A percentile compares a stretch with the other conserved stretches of the same genome.
Conservation (phyloP, 2,888 invertebrate genomes). For the Pocota personata region DNA sequence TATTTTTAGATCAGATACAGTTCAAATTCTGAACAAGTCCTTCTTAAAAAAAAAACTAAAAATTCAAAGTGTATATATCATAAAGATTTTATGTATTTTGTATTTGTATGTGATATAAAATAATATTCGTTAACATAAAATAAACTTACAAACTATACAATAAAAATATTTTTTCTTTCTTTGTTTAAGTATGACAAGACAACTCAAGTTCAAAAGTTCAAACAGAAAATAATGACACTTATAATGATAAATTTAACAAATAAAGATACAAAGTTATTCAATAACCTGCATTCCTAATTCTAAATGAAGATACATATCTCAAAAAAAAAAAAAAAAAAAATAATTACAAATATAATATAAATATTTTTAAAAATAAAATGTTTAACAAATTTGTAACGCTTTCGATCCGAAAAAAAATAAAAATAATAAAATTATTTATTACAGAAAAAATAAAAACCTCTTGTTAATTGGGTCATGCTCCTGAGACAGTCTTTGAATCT, state of each 20-base stretch:
- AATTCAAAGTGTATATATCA: conserved; percentile 2
- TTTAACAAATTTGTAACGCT: conserved; percentile 52
- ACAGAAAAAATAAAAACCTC: conserved; percentile 10
- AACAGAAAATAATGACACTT: conserved; percentile 37
- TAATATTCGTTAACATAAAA: conserved; percentile 63
- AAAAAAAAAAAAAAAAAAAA: background rate
- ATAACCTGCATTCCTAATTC: conserved; percentile 35
- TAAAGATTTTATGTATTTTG: conserved; percentile 61
- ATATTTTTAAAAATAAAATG: conserved; percentile 40
- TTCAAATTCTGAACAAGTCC: background rate
- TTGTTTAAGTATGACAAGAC: conserved; percentile 69
- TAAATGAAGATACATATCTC: conserved; percentile 22
- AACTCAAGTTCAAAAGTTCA: conserved; percentile 58
- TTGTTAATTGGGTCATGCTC: conserved; percentile 50
- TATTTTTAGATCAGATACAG: too few species aligned
- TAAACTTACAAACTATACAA: conserved; percentile 56
- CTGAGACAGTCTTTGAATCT: conserved; percentile 67
- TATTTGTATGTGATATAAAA: conserved; percentile 61
- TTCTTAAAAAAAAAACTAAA: conserved; percentile 3
- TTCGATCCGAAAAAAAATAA: conserved; percentile 52
- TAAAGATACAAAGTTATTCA: conserved; percentile 37
- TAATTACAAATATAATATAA: conserved; percentile 12
- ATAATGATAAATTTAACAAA: conserved; percentile 27
- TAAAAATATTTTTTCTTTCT: conserved; percentile 20
- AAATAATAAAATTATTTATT: background rate